Conservation (phyloP, 2,888 invertebrate genomes). For the Ditylenchus weischeri region DNA sequence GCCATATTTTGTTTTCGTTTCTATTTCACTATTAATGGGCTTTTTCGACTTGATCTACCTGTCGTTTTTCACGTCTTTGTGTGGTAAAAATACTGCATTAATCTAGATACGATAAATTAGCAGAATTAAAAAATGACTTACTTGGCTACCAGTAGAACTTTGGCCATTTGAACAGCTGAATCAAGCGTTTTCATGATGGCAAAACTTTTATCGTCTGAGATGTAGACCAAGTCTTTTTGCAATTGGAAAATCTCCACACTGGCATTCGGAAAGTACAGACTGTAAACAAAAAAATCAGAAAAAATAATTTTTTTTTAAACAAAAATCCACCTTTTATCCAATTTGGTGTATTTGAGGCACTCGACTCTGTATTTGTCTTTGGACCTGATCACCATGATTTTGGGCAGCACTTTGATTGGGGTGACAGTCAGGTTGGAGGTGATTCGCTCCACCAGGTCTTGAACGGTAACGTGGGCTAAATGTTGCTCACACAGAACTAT, state of each 20-base stretch:
- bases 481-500: slow-evolving; percentile 18
- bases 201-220: slow-evolving; percentile 10
- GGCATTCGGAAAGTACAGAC: too few species aligned
- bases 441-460: slow-evolving; percentile 16
- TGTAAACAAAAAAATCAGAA: too few species aligned
- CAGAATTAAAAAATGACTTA: not conserved
- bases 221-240: slow-evolving; percentile 11
- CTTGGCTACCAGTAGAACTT: slow-evolving; percentile 10
- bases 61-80: too few species aligned
- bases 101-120: too few species aligned
- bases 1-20: too few species aligned
- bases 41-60: too few species aligned
- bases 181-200: slow-evolving; percentile 17
- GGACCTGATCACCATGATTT: slow-evolving; percentile 8
- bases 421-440: not conserved
- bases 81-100: too few species aligned
- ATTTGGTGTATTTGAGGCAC: slow-evolving; percentile 8
- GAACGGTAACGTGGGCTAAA: slow-evolving; percentile 15
- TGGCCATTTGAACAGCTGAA: slow-evolving; percentile 15
- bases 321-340: too few species aligned
- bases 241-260: not conserved
- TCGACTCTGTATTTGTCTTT: slow-evolving; percentile 20
- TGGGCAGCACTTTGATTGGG: slow-evolving; percentile 10
- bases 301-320: too few species aligned
- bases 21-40: too few species aligned